Percentiles rank a stretch among this genome's conserved stretches.
These are phyloP conservation scores for Falco punctatus DNA, from an alignment of 2,113 vertebrate species.

Conservation along the genomic window DNA sequence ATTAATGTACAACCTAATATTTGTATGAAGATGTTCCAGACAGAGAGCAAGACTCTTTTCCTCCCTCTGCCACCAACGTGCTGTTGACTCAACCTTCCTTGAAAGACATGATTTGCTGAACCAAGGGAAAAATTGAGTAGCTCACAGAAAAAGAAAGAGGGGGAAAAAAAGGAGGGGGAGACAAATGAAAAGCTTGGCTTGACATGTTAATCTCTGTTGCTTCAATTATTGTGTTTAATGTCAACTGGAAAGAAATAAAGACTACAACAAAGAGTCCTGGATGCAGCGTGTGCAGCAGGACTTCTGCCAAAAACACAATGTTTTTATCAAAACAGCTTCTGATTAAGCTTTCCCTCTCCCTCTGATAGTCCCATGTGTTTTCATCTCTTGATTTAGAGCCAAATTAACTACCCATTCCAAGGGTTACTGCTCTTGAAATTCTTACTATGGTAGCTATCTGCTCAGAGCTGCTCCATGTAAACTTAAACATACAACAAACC, in stretches of 20 bases:
- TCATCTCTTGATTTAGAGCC: neutral
- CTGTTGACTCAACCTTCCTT: constrained; percentile 7
- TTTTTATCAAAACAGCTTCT: constrained; percentile 34
- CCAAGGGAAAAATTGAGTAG: constrained; percentile 36
- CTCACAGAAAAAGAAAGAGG: neutral
- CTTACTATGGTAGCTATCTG: neutral
- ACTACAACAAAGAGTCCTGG: constrained; percentile 19
- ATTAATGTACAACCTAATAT: neutral
- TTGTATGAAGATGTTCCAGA: constrained; percentile 16
- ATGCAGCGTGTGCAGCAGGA: neutral
- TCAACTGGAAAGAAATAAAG: constrained; percentile 1
- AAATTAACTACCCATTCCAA: neutral
- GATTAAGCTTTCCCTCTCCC: constrained; percentile 6
- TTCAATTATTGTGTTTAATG: constrained; percentile 50
- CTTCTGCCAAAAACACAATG: constrained; percentile 20
- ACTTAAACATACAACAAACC: neutral
- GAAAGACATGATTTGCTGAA: constrained; percentile 29
- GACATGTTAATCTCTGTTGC: constrained; percentile 41
- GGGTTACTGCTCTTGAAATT: neutral
- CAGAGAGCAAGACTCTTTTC: neutral
- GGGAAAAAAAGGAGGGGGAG: neutral
- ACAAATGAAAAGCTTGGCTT: constrained; percentile 15
- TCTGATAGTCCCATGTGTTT: neutral
- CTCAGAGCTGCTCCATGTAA: neutral
- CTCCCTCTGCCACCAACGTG: neutral